These are phyloP conservation scores for Characodon lateralis DNA, from an alignment of 2,797 vertebrate genomes.

Conservation along the genomic window DNA sequence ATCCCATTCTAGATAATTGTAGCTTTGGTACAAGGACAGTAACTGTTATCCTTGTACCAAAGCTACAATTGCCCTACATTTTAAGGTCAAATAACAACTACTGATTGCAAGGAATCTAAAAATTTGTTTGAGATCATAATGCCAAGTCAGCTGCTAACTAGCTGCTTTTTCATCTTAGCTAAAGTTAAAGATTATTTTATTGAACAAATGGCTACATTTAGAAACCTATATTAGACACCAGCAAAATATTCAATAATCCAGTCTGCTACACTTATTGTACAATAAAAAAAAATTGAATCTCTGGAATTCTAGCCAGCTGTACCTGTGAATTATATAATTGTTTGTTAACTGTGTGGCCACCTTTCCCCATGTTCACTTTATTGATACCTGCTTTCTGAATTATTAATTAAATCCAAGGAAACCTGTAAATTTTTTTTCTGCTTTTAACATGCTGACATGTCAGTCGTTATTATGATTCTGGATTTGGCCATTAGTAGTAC, in stretches of 20 bases:
- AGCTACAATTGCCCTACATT: neutral
- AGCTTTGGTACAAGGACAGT: neutral
- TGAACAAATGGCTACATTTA: neutral
- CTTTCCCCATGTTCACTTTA: neutral
- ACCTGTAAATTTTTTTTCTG: neutral
- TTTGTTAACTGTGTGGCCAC: neutral
- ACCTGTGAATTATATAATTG: neutral
- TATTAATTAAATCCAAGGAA: neutral
- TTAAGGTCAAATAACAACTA: neutral
- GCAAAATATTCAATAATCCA: neutral
- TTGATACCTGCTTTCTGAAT: neutral
- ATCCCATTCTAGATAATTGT: too few relatives aligned
- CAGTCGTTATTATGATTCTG: conserved; percentile 23
- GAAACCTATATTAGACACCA: neutral
- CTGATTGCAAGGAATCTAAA: neutral
- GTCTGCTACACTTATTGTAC: neutral
- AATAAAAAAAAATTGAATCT: neutral
- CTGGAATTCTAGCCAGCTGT: neutral
- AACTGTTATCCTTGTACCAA: neutral
- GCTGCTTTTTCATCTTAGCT: neutral
- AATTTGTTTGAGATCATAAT: neutral
- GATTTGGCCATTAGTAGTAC: conserved; percentile 59
- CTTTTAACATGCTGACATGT: conserved; percentile 3
- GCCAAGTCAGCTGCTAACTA: neutral
- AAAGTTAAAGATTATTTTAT: neutral